These are phyloP conservation scores for Bathynomus jamesi DNA, from an alignment of 1,140 invertebrate species.

Conservation along the genomic window DNA sequence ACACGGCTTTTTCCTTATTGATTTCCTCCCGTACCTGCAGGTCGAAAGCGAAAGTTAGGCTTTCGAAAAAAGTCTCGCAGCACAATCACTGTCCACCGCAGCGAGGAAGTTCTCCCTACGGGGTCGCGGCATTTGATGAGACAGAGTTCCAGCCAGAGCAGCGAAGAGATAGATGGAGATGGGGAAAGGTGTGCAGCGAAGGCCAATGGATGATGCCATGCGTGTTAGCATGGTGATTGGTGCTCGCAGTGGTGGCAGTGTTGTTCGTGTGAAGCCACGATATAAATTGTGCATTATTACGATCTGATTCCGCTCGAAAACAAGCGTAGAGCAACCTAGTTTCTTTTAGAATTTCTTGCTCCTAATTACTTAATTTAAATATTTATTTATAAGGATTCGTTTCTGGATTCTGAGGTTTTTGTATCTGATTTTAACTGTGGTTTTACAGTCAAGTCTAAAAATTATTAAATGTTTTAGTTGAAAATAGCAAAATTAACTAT, in stretches of 20 bases:
- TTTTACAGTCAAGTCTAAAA: too few species aligned
- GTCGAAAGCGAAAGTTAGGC: constrained; percentile 87
- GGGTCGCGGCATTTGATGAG: constrained; percentile 62
- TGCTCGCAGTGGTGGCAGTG: neutral
- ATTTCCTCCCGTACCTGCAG: constrained; percentile 46
- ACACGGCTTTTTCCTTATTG: neutral
- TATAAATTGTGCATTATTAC: too few species aligned
- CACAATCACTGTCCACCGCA: constrained; percentile 79
- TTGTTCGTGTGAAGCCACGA: too few species aligned
- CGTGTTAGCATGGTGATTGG: neutral
- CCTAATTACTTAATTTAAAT: too few species aligned
- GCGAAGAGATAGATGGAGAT: constrained; percentile 78
- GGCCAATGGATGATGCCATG: neutral
- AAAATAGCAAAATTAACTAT: too few species aligned
- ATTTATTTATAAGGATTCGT: too few species aligned
- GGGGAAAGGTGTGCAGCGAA: constrained; percentile 30
- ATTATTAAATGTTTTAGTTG: too few species aligned
- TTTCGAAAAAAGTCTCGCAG: constrained; percentile 83
- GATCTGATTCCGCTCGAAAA: too few species aligned
- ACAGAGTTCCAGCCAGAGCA: constrained; percentile 81
- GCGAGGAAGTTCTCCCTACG: constrained; percentile 84
- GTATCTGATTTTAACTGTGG: too few species aligned
- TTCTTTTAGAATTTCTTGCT: too few species aligned
- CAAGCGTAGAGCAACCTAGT: too few species aligned
- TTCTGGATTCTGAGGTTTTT: too few species aligned